Evolutionary conservation across 2,888 invertebrate species (phyloP), one percentile per base, ranked within the genome.

Genomic region (Eupsilia transversa): DNA sequence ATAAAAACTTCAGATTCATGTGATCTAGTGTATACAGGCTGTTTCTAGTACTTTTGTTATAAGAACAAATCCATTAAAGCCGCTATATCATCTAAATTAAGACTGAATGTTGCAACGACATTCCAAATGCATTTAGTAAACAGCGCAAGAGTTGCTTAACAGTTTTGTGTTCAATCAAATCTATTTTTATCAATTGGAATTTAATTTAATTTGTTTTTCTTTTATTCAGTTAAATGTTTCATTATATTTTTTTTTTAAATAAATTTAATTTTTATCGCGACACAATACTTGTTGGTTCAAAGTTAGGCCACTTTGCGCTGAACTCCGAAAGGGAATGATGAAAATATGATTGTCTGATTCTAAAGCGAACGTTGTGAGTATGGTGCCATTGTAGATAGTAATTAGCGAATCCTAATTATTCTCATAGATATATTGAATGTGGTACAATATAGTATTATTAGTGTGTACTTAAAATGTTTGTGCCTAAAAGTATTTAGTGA

Each of bases 121-220:
- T 94, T 94, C 94, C 94, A 85, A 72, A 82, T 83, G 93, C 93
- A 92, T 93, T 93, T 92, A 87, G 65, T 67, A 82, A 69, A 49
- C 59, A 41, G 80, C 12, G 69, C 76, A 38, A 7, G n/a, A 67
- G 61, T 76, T 49, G 61, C 43, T 75, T 61, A 56, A 49, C 35
- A 27, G 33, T 66, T 56, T n/a, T 74, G 20, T 74, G 33, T 61
- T 79, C 14, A 54, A 60, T 64, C 14, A 38, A 57, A 43, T 64
- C n/a, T 52, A 17, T 20, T 43, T 57, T 67, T 35, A 49, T 66
- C 23, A 23, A 12, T 49, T 60, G 10, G 43, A 70, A 54, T 70
- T 64, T 33, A n/a, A 10, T 46, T 63, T 54, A 12, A 64, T 30
- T 49, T 64, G 4, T 56, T 30, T 30, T 69, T n/a, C 17, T 46